Base-by-base conservation (phyloP, 2,797 vertebrate species). In the Paratrypauchen microcephalus region DNA sequence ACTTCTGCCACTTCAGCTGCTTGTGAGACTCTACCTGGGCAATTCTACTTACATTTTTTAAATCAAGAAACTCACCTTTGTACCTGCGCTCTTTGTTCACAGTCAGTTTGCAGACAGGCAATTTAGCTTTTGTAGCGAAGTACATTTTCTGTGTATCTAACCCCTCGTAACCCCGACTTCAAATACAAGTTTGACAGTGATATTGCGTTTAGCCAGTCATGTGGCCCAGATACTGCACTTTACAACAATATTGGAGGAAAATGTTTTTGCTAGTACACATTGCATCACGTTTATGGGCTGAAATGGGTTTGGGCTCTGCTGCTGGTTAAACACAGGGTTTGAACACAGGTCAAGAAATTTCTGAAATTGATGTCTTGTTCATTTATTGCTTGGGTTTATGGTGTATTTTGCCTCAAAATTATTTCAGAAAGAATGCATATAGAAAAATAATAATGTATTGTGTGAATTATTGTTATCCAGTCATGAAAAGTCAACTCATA, bases 201-300 rank as follows among this genome's bases (percentile, higher is more conserved):
- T 59, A 72, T 66, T 83, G 65, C 71, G 69, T 79, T 78, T 80
- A 80, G 82, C 73, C 68, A 73, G 69, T 74, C 84, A 36, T 80
- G 28, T 61, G 55, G 54, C 69, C 65, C 57, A 65, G 55, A 58
- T 72, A 80, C 75, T 24, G 65, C 56, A 74, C 79, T 82, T 89
- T 69, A 75, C 73, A 74, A 75, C 63, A 82, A 87, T n/a, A 75
- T 77, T 69, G 70, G 68, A 67, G 69, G 80, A 77, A 82, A 83
- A 74, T 80, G 61, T 82, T 85, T 74, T 79, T 28, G 6, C 76
- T 87, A 85, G 83, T 81, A 86, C 86, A 87, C 80, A 84, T 83
- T 88, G 83, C 75, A 86, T 87, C 79, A 79, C 69, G 73, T 86
- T 80, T 89, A 91, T 89, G 87, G 88, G 80, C 87, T 85, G 87